Evolutionary conservation across 2,113 vertebrate species (phyloP).

Genomic region (Limnothrissa miodon): DNA sequence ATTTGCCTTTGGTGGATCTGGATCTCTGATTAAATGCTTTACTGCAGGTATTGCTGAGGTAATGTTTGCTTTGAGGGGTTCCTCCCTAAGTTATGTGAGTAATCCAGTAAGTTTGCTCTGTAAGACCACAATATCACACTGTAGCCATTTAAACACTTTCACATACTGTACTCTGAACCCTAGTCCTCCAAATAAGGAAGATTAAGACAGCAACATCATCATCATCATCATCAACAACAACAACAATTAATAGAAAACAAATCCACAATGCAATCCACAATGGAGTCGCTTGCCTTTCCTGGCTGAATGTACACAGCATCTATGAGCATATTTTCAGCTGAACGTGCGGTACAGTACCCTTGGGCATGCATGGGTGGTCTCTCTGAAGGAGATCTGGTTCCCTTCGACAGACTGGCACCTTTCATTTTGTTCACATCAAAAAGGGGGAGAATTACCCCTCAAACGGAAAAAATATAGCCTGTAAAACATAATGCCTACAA

Average conservation of each 20-base stretch:
- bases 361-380: conserved; percentile 5
- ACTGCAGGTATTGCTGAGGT: too few species aligned
- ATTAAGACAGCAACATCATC: neutral
- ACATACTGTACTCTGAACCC: neutral
- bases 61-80: too few species aligned
- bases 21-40: too few species aligned
- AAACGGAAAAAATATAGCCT: neutral
- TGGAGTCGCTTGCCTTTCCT: neutral
- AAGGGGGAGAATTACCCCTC: neutral
- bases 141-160: neutral
- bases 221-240: neutral
- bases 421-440: neutral
- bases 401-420: neutral
- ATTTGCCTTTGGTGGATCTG: too few species aligned
- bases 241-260: neutral
- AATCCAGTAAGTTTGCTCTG: too few species aligned
- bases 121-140: neutral
- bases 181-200: neutral
- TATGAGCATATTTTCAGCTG: neutral
- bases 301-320: neutral
- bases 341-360: neutral
- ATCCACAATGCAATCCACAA: neutral
- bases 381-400: neutral
- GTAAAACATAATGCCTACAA: conserved; percentile 4
- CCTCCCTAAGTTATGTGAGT: too few species aligned